Evolutionary conservation across 2,888 invertebrate species (phyloP).

Genomic region (Luffia ferchaultella): DNA sequence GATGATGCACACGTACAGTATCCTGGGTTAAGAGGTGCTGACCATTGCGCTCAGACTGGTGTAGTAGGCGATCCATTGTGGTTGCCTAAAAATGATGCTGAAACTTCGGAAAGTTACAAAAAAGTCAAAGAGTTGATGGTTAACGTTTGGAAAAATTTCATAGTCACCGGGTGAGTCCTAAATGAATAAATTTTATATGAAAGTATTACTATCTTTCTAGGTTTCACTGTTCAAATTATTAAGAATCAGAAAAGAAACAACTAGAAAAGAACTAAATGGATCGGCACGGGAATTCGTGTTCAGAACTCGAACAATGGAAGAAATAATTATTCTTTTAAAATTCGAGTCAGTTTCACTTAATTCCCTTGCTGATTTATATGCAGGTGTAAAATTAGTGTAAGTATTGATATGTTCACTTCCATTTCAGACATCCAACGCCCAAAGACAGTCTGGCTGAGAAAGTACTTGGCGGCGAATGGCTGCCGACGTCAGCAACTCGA

Average conservation of each 20-base stretch:
- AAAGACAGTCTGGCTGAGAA: neutral
- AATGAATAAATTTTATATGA: too few relatives aligned
- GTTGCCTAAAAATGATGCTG: neutral
- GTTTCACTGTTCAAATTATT: too few relatives aligned
- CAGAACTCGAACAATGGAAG: too few relatives aligned
- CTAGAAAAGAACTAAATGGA: too few relatives aligned
- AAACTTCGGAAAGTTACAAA: neutral
- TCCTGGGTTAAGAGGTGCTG: neutral
- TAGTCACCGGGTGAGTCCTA: neutral
- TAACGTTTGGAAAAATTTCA: neutral
- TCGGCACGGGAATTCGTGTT: too few relatives aligned
- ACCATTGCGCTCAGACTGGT: neutral
- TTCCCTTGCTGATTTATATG: too few relatives aligned
- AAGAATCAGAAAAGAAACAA: too few relatives aligned
- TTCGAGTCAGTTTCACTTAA: too few relatives aligned
- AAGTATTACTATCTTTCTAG: too few relatives aligned
- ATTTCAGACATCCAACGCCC: neutral
- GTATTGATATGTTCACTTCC: neutral
- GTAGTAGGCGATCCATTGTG: neutral
- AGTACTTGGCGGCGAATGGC: neutral
- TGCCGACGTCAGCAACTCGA: neutral
- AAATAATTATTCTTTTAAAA: too few relatives aligned
- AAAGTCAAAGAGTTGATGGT: neutral
- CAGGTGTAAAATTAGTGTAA: too few relatives aligned
- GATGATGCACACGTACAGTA: neutral